Percentiles rank a stretch among this genome's conserved stretches.
These are phyloP conservation scores for Serripes groenlandicus DNA, from an alignment of 2,888 invertebrate species.

Conservation along the genomic window DNA sequence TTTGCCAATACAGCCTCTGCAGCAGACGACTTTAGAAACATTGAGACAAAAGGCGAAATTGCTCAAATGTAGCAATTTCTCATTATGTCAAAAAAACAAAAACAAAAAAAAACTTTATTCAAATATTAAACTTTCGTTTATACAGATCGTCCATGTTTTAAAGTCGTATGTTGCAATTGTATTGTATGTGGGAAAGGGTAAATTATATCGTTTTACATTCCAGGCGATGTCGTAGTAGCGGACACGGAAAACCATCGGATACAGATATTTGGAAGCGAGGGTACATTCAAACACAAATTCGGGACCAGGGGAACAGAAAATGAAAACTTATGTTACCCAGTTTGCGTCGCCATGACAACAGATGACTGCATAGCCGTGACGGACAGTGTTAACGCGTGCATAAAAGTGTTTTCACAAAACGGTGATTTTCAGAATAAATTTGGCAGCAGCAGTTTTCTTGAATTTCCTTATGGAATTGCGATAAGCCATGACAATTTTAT, in stretches of 20 bases:
- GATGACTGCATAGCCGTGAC: conserved; percentile 82
- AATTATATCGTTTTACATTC: conserved; percentile 24
- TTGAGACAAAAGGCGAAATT: background rate
- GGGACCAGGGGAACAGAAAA: conserved; percentile 78
- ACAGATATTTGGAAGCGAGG: conserved; percentile 82
- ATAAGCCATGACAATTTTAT: conserved; percentile 76
- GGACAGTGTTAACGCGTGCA: conserved; percentile 83
- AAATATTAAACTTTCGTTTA: background rate
- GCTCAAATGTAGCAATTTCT: background rate
- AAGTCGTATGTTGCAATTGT: background rate
- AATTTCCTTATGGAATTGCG: conserved; percentile 82
- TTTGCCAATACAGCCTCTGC: no score
- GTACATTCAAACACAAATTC: conserved; percentile 80
- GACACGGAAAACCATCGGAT: conserved; percentile 84
- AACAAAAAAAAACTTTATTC: no score
- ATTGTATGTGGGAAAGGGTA: background rate
- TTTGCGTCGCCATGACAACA: conserved; percentile 80
- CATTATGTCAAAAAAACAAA: no score
- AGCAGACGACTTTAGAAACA: no score
- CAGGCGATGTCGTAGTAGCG: conserved; percentile 83
- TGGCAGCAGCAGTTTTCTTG: conserved; percentile 75
- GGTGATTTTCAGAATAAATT: conserved; percentile 76
- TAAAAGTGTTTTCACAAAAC: conserved; percentile 80
- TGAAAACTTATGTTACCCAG: conserved; percentile 81
- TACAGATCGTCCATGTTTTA: background rate